phyloP scores from a whole-genome alignment of 2,113 vertebrate species.

The Fukomys damarensis region DNA sequence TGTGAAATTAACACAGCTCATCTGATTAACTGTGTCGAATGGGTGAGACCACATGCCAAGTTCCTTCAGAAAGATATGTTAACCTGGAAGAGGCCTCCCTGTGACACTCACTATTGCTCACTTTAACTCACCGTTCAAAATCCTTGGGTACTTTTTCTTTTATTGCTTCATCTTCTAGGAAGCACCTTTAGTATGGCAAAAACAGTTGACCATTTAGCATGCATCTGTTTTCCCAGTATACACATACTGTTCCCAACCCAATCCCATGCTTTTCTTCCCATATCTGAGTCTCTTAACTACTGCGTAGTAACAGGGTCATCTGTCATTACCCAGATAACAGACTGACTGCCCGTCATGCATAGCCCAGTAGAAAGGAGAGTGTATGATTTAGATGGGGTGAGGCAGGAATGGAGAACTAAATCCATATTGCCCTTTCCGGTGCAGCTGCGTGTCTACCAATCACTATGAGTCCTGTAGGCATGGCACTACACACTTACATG shows the following conservation, averaged over 20 bases:
- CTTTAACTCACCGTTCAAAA: conserved; percentile 4
- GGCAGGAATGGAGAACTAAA: neutral
- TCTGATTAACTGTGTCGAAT: conserved; percentile 44
- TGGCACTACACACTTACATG: neutral
- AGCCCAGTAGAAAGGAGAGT: neutral
- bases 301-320: neutral
- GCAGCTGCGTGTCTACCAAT: neutral
- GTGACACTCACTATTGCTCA: neutral
- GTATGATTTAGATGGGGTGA: neutral
- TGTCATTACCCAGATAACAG: neutral
- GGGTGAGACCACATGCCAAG: conserved; percentile 11
- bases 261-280: neutral
- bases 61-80: conserved; percentile 62
- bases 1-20: neutral
- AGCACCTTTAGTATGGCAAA: neutral
- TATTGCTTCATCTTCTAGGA: conserved; percentile 13
- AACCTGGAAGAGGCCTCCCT: neutral
- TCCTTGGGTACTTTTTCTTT: neutral
- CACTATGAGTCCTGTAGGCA: neutral
- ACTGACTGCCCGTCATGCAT: neutral
- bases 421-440: neutral
- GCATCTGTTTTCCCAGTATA: neutral
- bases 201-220: neutral
- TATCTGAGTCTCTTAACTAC: neutral
- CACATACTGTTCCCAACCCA: neutral